Percentiles rank a stretch among this genome's conserved stretches.
These are phyloP conservation scores for Chrysocyon brachyurus DNA, from an alignment of 2,797 vertebrate genomes.

Conservation along the genomic window DNA sequence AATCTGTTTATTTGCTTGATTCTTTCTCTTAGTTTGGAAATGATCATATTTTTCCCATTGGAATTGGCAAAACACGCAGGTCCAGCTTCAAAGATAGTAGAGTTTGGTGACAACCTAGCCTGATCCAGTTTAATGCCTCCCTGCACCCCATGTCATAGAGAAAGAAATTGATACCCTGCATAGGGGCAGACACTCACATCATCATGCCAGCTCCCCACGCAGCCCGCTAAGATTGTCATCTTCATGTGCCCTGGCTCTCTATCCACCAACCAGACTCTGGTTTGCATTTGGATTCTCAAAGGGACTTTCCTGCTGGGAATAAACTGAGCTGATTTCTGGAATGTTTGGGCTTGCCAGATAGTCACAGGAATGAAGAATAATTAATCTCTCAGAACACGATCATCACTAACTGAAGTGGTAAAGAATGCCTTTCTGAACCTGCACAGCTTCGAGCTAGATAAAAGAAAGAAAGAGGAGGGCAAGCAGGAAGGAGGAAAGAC, in stretches of 20 bases:
- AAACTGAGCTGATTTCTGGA: not conserved
- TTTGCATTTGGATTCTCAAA: not conserved
- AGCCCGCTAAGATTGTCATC: not conserved
- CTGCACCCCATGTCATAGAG: not conserved
- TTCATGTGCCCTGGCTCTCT: not conserved
- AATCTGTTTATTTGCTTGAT: not conserved
- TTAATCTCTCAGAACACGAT: not conserved
- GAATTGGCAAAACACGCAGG: not conserved
- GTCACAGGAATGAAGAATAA: not conserved
- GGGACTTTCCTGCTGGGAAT: not conserved
- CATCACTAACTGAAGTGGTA: not conserved
- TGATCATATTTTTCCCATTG: not conserved
- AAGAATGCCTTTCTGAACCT: not conserved
- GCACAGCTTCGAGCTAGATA: not conserved
- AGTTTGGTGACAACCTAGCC: not conserved
- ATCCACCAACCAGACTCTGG: not conserved
- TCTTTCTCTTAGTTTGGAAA: slow-evolving; percentile 20
- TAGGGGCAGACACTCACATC: not conserved
- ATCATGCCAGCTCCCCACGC: not conserved
- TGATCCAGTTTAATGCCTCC: not conserved
- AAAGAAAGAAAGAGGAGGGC: not conserved
- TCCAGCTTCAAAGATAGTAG: not conserved
- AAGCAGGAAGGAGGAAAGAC: not conserved
- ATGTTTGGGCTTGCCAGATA: not conserved
- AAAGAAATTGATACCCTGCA: not conserved